Conservation (phyloP, 2,797 vertebrate genomes). For the Cossypha heuglini region DNA sequence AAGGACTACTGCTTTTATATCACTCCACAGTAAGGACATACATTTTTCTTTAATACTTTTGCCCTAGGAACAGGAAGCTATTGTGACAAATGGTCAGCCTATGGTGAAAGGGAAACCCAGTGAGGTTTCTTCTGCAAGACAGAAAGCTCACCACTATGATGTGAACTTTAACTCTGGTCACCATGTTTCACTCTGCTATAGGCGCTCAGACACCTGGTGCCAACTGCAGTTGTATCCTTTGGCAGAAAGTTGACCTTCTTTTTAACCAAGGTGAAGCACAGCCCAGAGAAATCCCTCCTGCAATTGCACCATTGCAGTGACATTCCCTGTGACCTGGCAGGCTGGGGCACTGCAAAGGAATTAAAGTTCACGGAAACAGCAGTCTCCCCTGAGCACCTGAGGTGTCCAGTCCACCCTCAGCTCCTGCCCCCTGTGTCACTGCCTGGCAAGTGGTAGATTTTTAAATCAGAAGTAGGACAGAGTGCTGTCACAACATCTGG, state of each 20-base stretch:
- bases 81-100: background rate
- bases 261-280: background rate
- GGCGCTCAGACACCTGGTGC: background rate
- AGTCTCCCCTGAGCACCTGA: background rate
- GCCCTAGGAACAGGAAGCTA: background rate
- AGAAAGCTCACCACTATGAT: background rate
- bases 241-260: background rate
- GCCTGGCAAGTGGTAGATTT: background rate
- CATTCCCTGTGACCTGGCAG: background rate
- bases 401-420: fast-evolving
- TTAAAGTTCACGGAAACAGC: background rate
- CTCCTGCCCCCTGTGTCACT: background rate
- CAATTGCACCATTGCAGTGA: background rate
- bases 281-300: background rate
- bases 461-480: background rate
- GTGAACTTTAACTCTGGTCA: background rate
- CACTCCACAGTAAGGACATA: background rate
- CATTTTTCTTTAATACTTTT: background rate
- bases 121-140: background rate
- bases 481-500: background rate
- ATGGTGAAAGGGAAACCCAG: background rate
- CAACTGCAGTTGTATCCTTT: background rate
- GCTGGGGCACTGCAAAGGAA: background rate
- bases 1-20: background rate
- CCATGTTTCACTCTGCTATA: background rate